A percentile compares a stretch with the other conserved stretches of the same genome.
These are phyloP conservation scores for Callinectes sapidus DNA, from an alignment of 2,888 invertebrate genomes.

Conservation along the genomic window DNA sequence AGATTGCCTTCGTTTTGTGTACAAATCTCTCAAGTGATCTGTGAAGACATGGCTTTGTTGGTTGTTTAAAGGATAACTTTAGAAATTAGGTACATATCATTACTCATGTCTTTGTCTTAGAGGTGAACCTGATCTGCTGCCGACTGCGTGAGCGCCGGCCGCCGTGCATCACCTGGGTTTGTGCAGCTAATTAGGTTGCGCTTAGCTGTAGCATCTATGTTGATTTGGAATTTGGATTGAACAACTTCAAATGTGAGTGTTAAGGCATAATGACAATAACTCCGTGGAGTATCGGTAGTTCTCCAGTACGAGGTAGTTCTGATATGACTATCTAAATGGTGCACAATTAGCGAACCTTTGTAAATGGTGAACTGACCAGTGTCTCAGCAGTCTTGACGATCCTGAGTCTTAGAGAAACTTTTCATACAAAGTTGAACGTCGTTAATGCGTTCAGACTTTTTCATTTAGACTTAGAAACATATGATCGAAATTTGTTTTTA, in stretches of 20 bases:
- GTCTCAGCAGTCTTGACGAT: slow-evolving; percentile 52
- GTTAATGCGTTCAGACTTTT: slow-evolving; percentile 55
- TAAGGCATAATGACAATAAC: slow-evolving; percentile 69
- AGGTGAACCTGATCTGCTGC: slow-evolving; percentile 34
- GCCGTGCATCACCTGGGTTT: slow-evolving; percentile 40
- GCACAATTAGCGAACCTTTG: slow-evolving; percentile 51
- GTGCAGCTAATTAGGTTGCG: slow-evolving; percentile 55
- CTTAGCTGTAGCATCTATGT: slow-evolving; percentile 61
- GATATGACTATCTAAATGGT: slow-evolving; percentile 43
- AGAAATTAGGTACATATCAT: slow-evolving; percentile 69
- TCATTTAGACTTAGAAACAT: slow-evolving; percentile 59
- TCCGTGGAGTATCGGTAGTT: slow-evolving; percentile 58
- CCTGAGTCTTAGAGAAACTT: slow-evolving; percentile 59
- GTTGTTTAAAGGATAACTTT: slow-evolving; percentile 70
- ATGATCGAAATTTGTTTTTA: slow-evolving; percentile 52
- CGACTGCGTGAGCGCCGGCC: slow-evolving; percentile 27
- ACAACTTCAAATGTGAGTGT: slow-evolving; percentile 61
- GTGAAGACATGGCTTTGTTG: slow-evolving; percentile 70
- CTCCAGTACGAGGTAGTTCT: slow-evolving; percentile 53
- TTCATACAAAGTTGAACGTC: slow-evolving; percentile 62
- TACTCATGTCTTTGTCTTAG: slow-evolving; percentile 70
- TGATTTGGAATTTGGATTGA: slow-evolving; percentile 66
- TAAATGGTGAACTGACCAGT: slow-evolving; percentile 50
- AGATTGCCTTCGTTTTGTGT: slow-evolving; percentile 70
- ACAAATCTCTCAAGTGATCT: slow-evolving; percentile 70